Evolutionary conservation across 1,140 invertebrate species (phyloP).

Genomic region (Bombus sibiricus): DNA sequence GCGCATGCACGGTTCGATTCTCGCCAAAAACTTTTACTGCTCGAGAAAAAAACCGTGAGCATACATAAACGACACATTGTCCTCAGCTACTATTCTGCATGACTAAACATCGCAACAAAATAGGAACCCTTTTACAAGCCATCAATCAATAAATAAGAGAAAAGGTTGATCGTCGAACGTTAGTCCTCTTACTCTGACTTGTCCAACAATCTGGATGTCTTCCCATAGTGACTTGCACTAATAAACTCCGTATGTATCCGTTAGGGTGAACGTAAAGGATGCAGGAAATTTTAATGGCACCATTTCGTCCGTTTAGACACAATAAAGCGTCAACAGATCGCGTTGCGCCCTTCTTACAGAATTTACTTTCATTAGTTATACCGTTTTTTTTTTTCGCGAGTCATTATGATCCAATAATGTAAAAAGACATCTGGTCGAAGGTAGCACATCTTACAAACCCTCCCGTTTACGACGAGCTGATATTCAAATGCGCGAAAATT

Average conservation of each 20-base stretch:
- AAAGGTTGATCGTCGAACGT: conserved; percentile 55
- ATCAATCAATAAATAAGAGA: conserved; percentile 73
- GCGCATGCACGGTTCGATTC: no score
- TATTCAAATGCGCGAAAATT: conserved; percentile 66
- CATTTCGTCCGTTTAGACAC: conserved; percentile 73
- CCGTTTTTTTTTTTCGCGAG: conserved; percentile 68
- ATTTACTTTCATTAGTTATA: conserved; percentile 34
- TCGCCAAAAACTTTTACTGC: conserved; percentile 5
- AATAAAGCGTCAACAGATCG: conserved; percentile 75
- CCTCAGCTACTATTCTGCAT: conserved; percentile 71
- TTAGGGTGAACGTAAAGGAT: conserved; percentile 41
- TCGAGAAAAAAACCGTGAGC: neutral
- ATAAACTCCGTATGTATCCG: conserved; percentile 52
- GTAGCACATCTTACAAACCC: conserved; percentile 31
- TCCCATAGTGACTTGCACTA: conserved; percentile 73
- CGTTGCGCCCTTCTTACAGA: conserved; percentile 64
- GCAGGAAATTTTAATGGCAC: conserved; percentile 74
- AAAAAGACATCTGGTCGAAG: conserved; percentile 59
- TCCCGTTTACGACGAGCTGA: conserved; percentile 3
- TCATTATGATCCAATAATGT: conserved; percentile 70
- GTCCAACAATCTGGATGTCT: conserved; percentile 48
- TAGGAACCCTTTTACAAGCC: conserved; percentile 74
- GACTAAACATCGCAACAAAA: conserved; percentile 74
- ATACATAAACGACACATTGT: conserved; percentile 27
- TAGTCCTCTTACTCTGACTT: neutral